Evolutionary conservation across 2,888 invertebrate species (phyloP), one percentile per base, ranked within the genome.

Genomic region (Griposia aprilina): DNA sequence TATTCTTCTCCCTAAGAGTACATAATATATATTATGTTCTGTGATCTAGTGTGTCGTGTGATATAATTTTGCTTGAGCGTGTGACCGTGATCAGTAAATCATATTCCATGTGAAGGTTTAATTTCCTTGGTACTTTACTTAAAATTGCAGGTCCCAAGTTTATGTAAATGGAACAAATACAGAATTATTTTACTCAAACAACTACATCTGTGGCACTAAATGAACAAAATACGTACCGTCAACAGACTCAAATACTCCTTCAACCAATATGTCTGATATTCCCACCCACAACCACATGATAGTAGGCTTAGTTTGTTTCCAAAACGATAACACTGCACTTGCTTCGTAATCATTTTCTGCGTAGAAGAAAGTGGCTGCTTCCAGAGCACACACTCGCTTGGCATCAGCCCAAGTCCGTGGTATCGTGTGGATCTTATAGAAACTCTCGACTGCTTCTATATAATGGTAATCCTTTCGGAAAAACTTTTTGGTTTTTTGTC

Each of bases 401-500:
- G 80, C 80, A 2, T 78, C 79, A 48, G 45, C 17, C 78, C 78
- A 78, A 4, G 62, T 71, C 10, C 26, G 52, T 17, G 79, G 55
- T 71, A 78, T 23, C 0, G 55, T 55, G 55, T 79, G 79, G n/a
- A 84, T 71, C 71, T 78, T 78, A 55, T 71, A 79, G 80, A 80
- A 79, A 45, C 45, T 80, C 0, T 66, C 15, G 0, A 59, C 23
- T 26, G 30, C 30, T 52, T 79, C 71, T 48, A 79, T 26, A 7
- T 95, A 94, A 0, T 87, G 85, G 7, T 89, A 93, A 0, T 90
- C 91, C 0, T 93, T 78, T 36, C 78, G 79, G 57, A 79, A 80
- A 23, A 59, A 45, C 45, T 91, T 92, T 23, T 89, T 85, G 59
- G 88, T 8, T 59, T 3, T 73, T 52, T 79, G 73, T 23, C 45